A percentile compares a stretch with the other conserved stretches of the same genome.
Conservation (phyloP, 1,140 invertebrate genomes). For the Paramacrobiotus metropolitanus region DNA sequence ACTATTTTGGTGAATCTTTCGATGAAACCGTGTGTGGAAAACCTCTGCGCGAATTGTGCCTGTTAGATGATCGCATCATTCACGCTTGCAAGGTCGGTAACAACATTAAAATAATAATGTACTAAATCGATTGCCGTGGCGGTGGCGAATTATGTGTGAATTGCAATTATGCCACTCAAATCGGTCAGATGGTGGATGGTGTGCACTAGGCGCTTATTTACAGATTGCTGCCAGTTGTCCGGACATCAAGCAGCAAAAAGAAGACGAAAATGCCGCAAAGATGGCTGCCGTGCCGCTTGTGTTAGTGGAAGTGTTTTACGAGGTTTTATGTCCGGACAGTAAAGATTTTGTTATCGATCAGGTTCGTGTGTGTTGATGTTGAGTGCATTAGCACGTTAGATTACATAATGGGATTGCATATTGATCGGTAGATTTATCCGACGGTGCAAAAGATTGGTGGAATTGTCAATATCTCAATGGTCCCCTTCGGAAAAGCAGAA, state of each 20-base stretch:
- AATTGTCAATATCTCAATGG: slow-evolving; percentile 23
- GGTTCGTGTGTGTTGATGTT: too few relatives aligned
- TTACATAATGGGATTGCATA: too few relatives aligned
- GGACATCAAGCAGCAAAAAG: background rate
- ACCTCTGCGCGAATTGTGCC: background rate
- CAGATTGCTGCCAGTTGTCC: background rate
- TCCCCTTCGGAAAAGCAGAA: slow-evolving; percentile 72
- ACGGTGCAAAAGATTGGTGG: slow-evolving; percentile 24
- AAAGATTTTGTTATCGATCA: slow-evolving; percentile 54
- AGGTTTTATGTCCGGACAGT: slow-evolving; percentile 72
- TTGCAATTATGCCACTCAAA: too few relatives aligned
- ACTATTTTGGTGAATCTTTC: background rate
- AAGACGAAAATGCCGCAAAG: background rate
- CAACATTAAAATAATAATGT: too few relatives aligned
- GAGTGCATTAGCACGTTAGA: too few relatives aligned
- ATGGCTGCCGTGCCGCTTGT: slow-evolving; percentile 13
- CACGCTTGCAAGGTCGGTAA: background rate
- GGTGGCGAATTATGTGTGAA: too few relatives aligned
- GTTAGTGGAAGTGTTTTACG: slow-evolving; percentile 57
- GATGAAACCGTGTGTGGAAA: background rate
- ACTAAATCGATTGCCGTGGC: too few relatives aligned
- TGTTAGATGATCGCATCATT: background rate
- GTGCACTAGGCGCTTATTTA: background rate
- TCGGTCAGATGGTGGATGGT: too few relatives aligned
- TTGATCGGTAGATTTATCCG: slow-evolving; percentile 22